These are phyloP conservation scores for Leuctra nigra DNA, from an alignment of 2,888 invertebrate genomes.

Conservation along the genomic window DNA sequence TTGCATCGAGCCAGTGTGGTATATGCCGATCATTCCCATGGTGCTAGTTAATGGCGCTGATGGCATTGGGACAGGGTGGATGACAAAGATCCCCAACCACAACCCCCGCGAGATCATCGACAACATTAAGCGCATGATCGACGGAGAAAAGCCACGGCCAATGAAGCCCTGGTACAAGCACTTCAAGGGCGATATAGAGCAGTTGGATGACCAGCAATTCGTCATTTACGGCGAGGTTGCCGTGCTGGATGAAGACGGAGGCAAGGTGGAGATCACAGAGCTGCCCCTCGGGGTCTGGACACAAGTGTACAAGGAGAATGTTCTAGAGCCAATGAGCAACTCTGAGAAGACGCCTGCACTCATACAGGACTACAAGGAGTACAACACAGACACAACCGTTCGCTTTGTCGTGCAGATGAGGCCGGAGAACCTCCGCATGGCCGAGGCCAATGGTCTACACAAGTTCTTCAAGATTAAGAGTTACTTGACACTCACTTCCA, in stretches of 20 bases:
- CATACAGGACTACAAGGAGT: conserved; percentile 69
- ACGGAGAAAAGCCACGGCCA: conserved; percentile 63
- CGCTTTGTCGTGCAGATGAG: conserved; percentile 77
- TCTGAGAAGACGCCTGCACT: conserved; percentile 51
- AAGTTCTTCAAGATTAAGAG: conserved; percentile 89
- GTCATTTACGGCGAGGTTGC: conserved; percentile 78
- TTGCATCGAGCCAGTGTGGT: conserved; percentile 91
- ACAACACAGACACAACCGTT: conserved; percentile 92
- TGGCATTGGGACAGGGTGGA: conserved; percentile 98
- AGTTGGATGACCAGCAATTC: conserved; percentile 64
- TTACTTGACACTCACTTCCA: conserved; percentile 67
- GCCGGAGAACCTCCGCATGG: conserved; percentile 57
- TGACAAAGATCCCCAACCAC: conserved; percentile 94
- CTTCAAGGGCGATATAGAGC: conserved; percentile 60
- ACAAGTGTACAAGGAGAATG: conserved; percentile 90
- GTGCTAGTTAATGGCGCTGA: conserved; percentile 95
- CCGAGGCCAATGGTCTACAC: conserved; percentile 87
- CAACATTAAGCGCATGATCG: conserved; percentile 70
- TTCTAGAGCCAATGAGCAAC: conserved; percentile 79
- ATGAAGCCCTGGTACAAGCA: conserved; percentile 87
- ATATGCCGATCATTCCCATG: conserved; percentile 94
- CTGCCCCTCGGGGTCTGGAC: conserved; percentile 94
- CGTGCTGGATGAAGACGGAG: conserved; percentile 64
- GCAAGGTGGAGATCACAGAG: conserved; percentile 91
- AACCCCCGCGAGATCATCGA: conserved; percentile 85